Evolutionary conservation across 2,113 vertebrate species (phyloP), one percentile per base, ranked within the genome.

Genomic region (Polypterus bichir): DNA sequence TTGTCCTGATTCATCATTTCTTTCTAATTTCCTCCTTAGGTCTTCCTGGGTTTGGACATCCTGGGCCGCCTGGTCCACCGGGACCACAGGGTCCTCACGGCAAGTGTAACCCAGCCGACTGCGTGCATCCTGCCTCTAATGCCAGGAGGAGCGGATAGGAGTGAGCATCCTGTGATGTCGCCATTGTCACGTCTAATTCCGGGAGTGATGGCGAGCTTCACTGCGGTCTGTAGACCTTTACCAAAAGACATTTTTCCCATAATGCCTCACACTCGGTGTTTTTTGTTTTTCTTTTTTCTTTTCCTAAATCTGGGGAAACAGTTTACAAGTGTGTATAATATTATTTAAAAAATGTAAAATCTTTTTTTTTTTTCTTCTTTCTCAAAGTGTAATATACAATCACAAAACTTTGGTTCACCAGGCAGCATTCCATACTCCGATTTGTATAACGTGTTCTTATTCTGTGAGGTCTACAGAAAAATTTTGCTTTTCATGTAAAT

Each of bases 101-200:
- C 73, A 88, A 78, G 10, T 98, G 96, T 67, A 82, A 84, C 72
- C 91, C 91, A 0, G 74, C 83, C 9, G 90, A 94, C 66, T 98
- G 94, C 66, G 73, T 83, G 62, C 76, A 82, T 64, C 81, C 81
- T 6, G 6, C 72, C 3, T 69, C 83, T 60, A 88, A 81, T 63
- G 51, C 70, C 63, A 78, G 62, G 59, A 62, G 72, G 68, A 76
- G 79, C 1, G 72, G 82, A 57, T 84, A 83, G 59, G 82, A 69
- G 76, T 62, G 63, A 47, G 58, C 4, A 1, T 47, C 47, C 59
- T 65, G 61, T 6, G 54, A 55, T 52, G 48, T 49, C 49, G 77
- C 65, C 71, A 71, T 73, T 66, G 64, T 76, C 71, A 48, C 49
- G 69, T 64, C 69, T 48, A 57, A 61, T 69, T 59, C 52, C 49